Conservation (phyloP, 2,797 vertebrate species). For the Neoniphon sammara region DNA sequence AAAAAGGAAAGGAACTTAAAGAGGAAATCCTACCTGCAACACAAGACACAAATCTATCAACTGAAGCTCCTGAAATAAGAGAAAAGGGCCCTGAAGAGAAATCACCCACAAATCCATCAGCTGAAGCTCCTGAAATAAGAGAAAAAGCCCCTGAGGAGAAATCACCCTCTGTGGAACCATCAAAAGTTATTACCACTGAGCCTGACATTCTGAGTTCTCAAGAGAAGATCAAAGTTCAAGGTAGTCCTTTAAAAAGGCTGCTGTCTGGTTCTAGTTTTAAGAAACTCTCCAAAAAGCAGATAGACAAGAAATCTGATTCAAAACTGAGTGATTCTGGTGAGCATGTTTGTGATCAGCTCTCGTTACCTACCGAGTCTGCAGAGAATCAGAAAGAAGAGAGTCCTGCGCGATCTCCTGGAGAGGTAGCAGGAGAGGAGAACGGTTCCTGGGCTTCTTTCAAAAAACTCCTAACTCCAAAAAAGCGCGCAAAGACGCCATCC, state of each 20-base stretch:
- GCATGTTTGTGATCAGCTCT: slow-evolving; percentile 70
- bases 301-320: slow-evolving; percentile 82
- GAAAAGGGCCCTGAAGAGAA: slow-evolving; percentile 42
- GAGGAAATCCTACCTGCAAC: slow-evolving; percentile 30
- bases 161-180: slow-evolving; percentile 56
- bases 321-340: slow-evolving; percentile 78
- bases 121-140: slow-evolving; percentile 12
- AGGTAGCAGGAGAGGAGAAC: slow-evolving; percentile 83
- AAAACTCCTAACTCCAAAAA: slow-evolving; percentile 92
- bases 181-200: slow-evolving; percentile 68
- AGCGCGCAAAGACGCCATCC: slow-evolving; percentile 81
- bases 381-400: slow-evolving; percentile 83
- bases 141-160: slow-evolving; percentile 42
- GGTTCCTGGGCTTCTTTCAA: slow-evolving; percentile 92
- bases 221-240: slow-evolving; percentile 86
- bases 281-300: slow-evolving; percentile 88
- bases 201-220: slow-evolving; percentile 82
- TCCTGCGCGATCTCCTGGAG: slow-evolving; percentile 80
- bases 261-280: slow-evolving; percentile 87
- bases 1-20: slow-evolving; percentile 42
- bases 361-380: slow-evolving; percentile 79
- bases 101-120: slow-evolving; percentile 25
- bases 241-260: slow-evolving; percentile 91
- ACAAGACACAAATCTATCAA: slow-evolving; percentile 33
- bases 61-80: slow-evolving; percentile 12